Evolutionary conservation across 2,888 invertebrate species (phyloP).

Genomic region (Caenorhabditis sulstoni): DNA sequence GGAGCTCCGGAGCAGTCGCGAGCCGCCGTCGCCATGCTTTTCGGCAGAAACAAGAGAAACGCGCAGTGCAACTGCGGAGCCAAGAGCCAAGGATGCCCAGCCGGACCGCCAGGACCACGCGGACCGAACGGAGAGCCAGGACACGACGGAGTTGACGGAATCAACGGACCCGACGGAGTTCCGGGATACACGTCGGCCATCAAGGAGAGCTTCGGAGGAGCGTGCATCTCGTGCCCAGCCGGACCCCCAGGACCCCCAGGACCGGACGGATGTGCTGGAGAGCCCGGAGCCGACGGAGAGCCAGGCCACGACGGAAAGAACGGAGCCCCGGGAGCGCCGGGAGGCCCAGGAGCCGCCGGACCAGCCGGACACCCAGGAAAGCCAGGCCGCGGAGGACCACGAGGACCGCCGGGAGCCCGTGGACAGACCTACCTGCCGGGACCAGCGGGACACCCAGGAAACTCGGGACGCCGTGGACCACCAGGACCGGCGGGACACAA

Average conservation of each 20-base stretch:
- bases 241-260: constrained; percentile 62
- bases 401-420: constrained; percentile 52
- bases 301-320: constrained; percentile 25
- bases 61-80: constrained; percentile 60
- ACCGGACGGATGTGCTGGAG: constrained; percentile 57
- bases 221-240: constrained; percentile 53
- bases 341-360: constrained; percentile 50
- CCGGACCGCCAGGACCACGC: constrained; percentile 61
- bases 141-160: constrained; percentile 48
- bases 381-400: constrained; percentile 55
- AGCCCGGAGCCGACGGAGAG: constrained; percentile 23
- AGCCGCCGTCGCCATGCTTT: constrained; percentile 44
- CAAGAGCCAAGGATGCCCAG: constrained; percentile 58
- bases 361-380: constrained; percentile 52
- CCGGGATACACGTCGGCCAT: constrained; percentile 37
- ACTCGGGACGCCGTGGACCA: constrained; percentile 55
- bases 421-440: constrained; percentile 47
- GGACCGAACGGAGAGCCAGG: constrained; percentile 61
- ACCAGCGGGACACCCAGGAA: constrained; percentile 59
- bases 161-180: constrained; percentile 32
- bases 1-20: constrained; percentile 38
- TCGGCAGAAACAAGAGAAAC: constrained; percentile 59
- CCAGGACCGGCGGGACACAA: constrained; percentile 55
- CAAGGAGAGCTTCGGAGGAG: constrained; percentile 43
- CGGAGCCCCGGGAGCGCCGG: constrained; percentile 34